Percentiles rank a stretch among this genome's conserved stretches.
These are phyloP conservation scores for Brachionus sp. DNA, from an alignment of 1,140 invertebrate species.

Conservation along the genomic window DNA sequence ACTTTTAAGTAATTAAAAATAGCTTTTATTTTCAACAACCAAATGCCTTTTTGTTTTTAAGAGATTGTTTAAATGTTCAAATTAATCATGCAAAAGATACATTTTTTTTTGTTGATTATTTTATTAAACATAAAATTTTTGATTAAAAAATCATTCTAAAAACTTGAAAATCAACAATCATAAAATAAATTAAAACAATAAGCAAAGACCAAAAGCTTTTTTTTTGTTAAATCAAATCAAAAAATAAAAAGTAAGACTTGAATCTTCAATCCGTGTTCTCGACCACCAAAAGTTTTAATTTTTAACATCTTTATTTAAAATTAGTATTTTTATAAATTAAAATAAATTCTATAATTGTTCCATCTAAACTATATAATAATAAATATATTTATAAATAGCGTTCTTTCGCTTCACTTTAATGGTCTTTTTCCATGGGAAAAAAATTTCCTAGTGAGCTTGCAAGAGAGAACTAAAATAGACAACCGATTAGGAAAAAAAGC, in stretches of 20 bases:
- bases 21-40: not conserved
- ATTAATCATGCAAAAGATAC: not conserved
- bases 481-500: not conserved
- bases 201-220: not conserved
- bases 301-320: not conserved
- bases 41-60: not conserved
- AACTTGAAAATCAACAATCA: not conserved
- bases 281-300: not conserved
- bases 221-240: not conserved
- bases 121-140: conserved; percentile 1
- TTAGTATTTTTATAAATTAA: not conserved
- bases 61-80: not conserved
- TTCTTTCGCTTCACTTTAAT: not conserved
- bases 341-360: not conserved
- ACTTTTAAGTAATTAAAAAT: not conserved
- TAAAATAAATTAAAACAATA: not conserved
- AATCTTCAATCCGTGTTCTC: not conserved
- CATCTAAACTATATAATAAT: not conserved
- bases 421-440: not conserved
- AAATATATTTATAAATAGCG: not conserved
- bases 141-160: not conserved
- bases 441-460: not conserved
- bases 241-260: not conserved
- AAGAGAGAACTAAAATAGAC: not conserved
- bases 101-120: not conserved